A percentile compares a stretch with the other conserved stretches of the same genome.
Conservation (phyloP, 1,140 invertebrate genomes). For the Hyles vespertilio region DNA sequence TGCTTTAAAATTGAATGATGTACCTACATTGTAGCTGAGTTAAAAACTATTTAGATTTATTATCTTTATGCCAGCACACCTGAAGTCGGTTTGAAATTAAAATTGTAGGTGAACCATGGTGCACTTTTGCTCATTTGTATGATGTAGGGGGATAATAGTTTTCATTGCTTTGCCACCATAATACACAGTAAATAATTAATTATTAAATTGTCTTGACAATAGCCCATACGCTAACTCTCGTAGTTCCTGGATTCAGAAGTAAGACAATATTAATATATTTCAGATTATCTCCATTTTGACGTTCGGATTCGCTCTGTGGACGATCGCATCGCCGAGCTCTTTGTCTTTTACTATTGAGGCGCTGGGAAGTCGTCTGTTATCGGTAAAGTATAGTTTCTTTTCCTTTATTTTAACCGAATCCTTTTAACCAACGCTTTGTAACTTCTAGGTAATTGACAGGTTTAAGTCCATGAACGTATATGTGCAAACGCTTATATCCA, state of each 20-base stretch:
- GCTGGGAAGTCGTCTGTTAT: constrained; percentile 24
- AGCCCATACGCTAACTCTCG: background rate
- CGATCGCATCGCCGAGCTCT: constrained; percentile 36
- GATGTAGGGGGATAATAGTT: too few species aligned
- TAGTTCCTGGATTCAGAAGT: background rate
- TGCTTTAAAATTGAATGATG: too few species aligned
- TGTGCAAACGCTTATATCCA: background rate
- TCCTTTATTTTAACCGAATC: too few species aligned
- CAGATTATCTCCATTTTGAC: constrained; percentile 29
- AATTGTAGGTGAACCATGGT: background rate
- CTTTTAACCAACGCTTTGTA: background rate
- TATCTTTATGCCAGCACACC: too few species aligned
- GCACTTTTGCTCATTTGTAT: background rate
- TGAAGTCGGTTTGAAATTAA: too few species aligned
- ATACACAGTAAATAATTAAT: too few species aligned
- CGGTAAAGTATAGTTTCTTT: constrained; percentile 22
- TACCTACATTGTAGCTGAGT: too few species aligned
- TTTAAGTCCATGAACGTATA: background rate
- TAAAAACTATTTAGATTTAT: too few species aligned
- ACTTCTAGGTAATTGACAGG: background rate
- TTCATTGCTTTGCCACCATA: too few species aligned
- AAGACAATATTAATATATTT: constrained; percentile 15
- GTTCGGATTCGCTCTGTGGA: constrained; percentile 38
- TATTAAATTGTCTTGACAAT: background rate
- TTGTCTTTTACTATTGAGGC: constrained; percentile 24